A percentile compares a stretch with the other conserved stretches of the same genome.
These are phyloP conservation scores for Archaeoteleia sp. DNA, from an alignment of 2,888 invertebrate species.

Conservation along the genomic window DNA sequence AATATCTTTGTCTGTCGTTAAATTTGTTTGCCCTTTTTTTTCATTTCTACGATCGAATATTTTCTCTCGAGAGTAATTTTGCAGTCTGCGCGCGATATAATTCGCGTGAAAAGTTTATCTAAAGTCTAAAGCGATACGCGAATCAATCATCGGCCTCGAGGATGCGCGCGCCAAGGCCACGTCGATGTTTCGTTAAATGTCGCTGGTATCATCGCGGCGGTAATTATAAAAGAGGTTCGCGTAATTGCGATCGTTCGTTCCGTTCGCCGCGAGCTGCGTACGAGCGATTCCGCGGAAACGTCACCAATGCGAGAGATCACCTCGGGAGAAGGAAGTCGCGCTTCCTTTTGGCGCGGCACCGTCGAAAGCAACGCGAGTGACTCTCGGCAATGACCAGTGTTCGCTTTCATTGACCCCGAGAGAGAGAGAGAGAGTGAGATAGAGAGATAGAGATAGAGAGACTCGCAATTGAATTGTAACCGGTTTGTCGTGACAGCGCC, in stretches of 20 bases:
- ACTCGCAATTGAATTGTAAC: neutral
- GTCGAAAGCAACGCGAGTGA: too few relatives aligned
- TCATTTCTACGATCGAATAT: too few relatives aligned
- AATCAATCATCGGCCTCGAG: slow-evolving; percentile 46
- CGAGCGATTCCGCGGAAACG: too few relatives aligned
- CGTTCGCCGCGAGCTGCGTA: too few relatives aligned
- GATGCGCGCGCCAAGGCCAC: slow-evolving; percentile 33
- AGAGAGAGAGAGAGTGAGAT: too few relatives aligned
- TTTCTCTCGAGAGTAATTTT: too few relatives aligned
- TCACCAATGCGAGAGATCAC: too few relatives aligned
- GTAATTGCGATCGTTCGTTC: neutral
- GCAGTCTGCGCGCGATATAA: slow-evolving; percentile 2
- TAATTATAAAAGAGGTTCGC: slow-evolving; percentile 13
- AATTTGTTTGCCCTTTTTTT: too few relatives aligned
- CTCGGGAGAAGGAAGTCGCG: neutral
- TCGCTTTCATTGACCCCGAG: slow-evolving; percentile 13
- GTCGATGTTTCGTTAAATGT: slow-evolving; percentile 29
- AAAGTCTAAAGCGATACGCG: slow-evolving; percentile 21
- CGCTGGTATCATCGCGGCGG: slow-evolving; percentile 4
- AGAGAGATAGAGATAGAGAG: too few relatives aligned
- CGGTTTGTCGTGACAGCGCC: neutral
- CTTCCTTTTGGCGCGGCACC: neutral
- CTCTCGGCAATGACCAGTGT: neutral
- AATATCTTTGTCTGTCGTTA: too few relatives aligned
- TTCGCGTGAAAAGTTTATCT: slow-evolving; percentile 21